These are phyloP conservation scores for Agapornis canus DNA, from an alignment of 2,797 vertebrate genomes.

Conservation along the genomic window DNA sequence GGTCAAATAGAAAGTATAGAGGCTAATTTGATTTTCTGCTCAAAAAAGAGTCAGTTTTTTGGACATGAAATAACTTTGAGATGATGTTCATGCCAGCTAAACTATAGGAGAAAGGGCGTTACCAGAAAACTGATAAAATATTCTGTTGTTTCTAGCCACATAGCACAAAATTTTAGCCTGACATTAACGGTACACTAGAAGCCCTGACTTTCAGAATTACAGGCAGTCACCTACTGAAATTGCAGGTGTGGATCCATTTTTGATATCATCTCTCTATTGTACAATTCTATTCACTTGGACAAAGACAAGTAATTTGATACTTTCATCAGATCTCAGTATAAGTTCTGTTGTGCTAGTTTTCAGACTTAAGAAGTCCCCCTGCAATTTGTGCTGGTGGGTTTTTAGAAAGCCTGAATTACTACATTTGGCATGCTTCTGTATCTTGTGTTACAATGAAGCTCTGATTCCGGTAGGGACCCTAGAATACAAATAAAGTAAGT, in stretches of 20 bases:
- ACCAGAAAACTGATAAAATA: conserved; percentile 3
- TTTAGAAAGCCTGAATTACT: neutral
- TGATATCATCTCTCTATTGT: neutral
- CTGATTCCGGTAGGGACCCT: neutral
- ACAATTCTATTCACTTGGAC: neutral
- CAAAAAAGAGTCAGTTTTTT: neutral
- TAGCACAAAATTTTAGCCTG: neutral
- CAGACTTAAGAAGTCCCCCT: neutral
- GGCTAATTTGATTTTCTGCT: conserved; percentile 17
- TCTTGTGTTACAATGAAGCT: neutral
- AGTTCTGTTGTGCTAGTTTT: neutral
- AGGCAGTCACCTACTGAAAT: neutral
- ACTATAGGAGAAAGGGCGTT: neutral
- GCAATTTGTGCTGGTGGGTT: neutral
- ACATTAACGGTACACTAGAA: neutral
- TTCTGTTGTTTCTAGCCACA: neutral
- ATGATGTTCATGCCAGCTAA: neutral
- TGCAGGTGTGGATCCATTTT: neutral
- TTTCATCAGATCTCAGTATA: neutral
- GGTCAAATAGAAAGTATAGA: neutral
- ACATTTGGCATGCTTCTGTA: neutral
- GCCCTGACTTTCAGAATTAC: neutral
- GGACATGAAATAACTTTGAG: neutral
- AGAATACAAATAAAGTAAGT: neutral
- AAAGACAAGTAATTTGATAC: neutral